phyloP scores from a whole-genome alignment of 2,888 invertebrate genomes.

The Lasioglossum calceatum region DNA sequence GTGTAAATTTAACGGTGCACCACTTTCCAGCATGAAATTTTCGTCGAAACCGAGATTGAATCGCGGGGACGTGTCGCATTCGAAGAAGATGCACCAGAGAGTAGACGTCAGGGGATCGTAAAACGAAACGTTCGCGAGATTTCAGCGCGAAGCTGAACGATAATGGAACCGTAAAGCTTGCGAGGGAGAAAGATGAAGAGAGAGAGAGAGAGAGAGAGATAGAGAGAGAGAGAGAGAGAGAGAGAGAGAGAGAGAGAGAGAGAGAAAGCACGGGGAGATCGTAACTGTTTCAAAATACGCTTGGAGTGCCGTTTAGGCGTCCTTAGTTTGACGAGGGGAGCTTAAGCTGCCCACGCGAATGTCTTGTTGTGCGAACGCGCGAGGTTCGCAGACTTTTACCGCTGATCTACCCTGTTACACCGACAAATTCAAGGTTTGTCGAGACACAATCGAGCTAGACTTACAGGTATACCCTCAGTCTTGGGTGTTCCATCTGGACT shows the following conservation, averaged over 20 bases:
- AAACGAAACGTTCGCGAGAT: constrained; percentile 16
- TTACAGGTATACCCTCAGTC: neutral
- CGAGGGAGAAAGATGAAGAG: neutral
- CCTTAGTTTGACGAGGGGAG: constrained; percentile 5
- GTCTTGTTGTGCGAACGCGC: neutral
- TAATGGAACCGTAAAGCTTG: constrained; percentile 49
- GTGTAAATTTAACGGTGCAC: neutral
- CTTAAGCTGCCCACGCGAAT: neutral
- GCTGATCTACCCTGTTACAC: neutral
- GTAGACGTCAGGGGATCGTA: constrained; percentile 7
- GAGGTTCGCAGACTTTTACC: neutral
- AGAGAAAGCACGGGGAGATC: constrained; percentile 17
- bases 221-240: no score
- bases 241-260: no score
- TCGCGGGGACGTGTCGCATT: neutral
- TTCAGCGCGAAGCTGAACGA: constrained; percentile 40
- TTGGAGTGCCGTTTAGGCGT: constrained; percentile 43
- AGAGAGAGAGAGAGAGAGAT: no score
- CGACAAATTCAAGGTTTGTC: neutral
- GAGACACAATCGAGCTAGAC: neutral
- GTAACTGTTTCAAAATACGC: constrained; percentile 53
- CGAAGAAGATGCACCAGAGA: neutral
- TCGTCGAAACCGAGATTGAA: neutral
- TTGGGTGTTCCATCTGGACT: no score
- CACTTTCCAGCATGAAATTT: neutral